Conservation (phyloP, 2,888 invertebrate genomes). For the Gandaritis pyraliata region DNA sequence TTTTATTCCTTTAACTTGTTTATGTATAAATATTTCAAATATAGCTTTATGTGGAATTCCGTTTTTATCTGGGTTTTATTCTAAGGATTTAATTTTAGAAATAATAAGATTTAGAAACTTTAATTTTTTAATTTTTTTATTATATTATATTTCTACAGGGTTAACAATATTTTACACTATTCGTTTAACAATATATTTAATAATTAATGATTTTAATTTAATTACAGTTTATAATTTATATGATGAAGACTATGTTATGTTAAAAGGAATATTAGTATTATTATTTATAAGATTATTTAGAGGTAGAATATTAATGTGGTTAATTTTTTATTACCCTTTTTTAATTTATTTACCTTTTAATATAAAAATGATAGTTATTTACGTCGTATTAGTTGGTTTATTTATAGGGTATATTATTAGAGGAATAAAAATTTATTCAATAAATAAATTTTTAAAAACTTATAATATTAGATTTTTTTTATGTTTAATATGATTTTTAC, state of each 20-base stretch:
- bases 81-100: constrained; percentile 86
- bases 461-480: constrained; percentile 65
- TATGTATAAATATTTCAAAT: constrained; percentile 84
- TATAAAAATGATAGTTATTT: constrained; percentile 82
- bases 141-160: constrained; percentile 83
- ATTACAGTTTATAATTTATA: constrained; percentile 73
- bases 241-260: constrained; percentile 77
- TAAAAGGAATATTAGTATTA: constrained; percentile 77
- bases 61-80: constrained; percentile 87
- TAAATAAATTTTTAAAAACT: constrained; percentile 67
- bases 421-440: constrained; percentile 69
- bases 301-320: constrained; percentile 81
- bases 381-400: constrained; percentile 72
- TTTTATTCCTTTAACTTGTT: constrained; percentile 79
- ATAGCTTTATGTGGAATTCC: constrained; percentile 86
- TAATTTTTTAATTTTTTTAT: constrained; percentile 81
- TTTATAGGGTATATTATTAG: constrained; percentile 72
- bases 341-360: constrained; percentile 80
- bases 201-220: constrained; percentile 79
- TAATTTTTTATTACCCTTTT: constrained; percentile 80
- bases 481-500: constrained; percentile 82
- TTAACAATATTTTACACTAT: constrained; percentile 84
- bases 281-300: constrained; percentile 80
- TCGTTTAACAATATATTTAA: constrained; percentile 83
- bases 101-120: constrained; percentile 77